Evolutionary conservation across 2,797 vertebrate genomes (phyloP).

Genomic region (Zenarchopterus dispar): DNA sequence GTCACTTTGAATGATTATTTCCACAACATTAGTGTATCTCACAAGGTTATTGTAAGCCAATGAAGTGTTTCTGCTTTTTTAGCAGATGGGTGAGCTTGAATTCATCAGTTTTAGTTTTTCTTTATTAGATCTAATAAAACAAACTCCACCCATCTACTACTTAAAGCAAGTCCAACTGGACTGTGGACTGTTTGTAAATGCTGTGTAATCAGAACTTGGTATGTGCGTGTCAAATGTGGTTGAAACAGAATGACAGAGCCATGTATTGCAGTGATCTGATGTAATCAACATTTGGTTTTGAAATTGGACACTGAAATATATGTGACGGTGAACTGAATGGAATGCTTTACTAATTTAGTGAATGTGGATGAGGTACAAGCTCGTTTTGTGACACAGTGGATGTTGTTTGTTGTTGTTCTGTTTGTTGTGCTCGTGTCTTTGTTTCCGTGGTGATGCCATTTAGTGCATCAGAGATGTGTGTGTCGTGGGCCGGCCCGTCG

Average conservation of each 20-base stretch:
- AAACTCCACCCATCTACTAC: conserved; percentile 14
- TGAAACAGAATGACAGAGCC: conserved; percentile 19
- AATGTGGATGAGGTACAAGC: conserved; percentile 57
- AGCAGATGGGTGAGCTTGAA: conserved; percentile 19
- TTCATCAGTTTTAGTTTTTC: background rate
- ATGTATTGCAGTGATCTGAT: conserved; percentile 67
- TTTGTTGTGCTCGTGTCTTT: conserved; percentile 57
- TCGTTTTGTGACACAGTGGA: conserved; percentile 70
- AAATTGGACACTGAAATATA: conserved; percentile 67
- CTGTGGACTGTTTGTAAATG: conserved; percentile 28
- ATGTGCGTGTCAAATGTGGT: conserved; percentile 12
- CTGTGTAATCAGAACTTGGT: conserved; percentile 9
- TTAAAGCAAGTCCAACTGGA: conserved; percentile 31
- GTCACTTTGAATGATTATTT: too few species aligned
- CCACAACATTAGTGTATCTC: too few species aligned
- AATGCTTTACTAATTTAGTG: conserved; percentile 43
- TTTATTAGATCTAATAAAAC: background rate
- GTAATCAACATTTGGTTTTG: background rate
- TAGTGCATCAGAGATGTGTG: conserved; percentile 81
- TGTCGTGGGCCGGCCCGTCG: conserved; percentile 78
- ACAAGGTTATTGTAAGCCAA: conserved; percentile 26
- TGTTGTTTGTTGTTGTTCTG: conserved; percentile 68
- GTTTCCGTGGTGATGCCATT: conserved; percentile 59
- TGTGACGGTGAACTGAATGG: conserved; percentile 43
- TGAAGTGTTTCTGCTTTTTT: conserved; percentile 13